These are phyloP conservation scores for Scatophagus argus DNA, from an alignment of 2,113 vertebrate species.

Conservation along the genomic window DNA sequence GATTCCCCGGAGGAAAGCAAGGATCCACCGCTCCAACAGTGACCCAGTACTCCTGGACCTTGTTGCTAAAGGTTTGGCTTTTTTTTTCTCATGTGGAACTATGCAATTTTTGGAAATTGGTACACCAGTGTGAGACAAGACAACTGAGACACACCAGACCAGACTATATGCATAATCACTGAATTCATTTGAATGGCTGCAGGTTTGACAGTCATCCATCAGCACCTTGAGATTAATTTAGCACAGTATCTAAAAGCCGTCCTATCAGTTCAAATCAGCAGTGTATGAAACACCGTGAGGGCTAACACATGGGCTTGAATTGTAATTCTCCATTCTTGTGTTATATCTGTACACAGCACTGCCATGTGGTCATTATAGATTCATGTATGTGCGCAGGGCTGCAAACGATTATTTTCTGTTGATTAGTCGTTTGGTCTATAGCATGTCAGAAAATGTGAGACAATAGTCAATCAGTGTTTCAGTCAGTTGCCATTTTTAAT, in stretches of 20 bases:
- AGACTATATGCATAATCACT: background rate
- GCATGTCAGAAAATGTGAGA: no score
- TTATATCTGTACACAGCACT: no score
- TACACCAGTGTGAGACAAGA: background rate
- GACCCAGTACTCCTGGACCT: conserved; percentile 82
- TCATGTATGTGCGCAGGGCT: no score
- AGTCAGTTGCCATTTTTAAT: no score
- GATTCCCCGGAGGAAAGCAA: conserved; percentile 17
- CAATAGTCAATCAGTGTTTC: no score
- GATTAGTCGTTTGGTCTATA: no score
- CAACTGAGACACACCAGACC: background rate
- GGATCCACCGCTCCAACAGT: conserved; percentile 81
- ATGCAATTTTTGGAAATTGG: background rate
- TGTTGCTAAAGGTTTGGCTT: conserved; percentile 81
- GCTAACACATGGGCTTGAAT: no score
- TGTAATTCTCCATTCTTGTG: no score
- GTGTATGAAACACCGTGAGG: no score
- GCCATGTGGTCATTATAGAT: no score
- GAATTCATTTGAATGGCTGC: background rate
- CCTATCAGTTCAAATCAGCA: no score
- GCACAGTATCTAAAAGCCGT: background rate
- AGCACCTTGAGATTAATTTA: background rate
- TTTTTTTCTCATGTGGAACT: background rate
- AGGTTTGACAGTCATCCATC: background rate
- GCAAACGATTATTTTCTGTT: no score